phyloP scores from a whole-genome alignment of 2,888 invertebrate species.

The Apotomis betuletana region DNA sequence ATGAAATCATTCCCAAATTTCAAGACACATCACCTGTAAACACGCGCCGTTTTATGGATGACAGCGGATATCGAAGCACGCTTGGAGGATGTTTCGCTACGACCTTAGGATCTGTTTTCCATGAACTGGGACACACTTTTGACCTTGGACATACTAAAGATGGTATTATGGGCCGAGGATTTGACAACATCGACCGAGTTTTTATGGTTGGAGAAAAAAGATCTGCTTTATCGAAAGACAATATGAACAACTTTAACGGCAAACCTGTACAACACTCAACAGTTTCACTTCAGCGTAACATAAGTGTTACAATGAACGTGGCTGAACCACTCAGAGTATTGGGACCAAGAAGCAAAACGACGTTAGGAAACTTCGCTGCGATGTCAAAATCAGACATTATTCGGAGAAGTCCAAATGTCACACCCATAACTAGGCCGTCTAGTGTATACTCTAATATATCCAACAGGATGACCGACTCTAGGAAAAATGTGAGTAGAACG shows the following conservation, averaged over 20 bases:
- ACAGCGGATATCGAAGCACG: slow-evolving; percentile 95
- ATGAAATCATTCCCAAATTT: slow-evolving; percentile 85
- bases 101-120: slow-evolving; percentile 94
- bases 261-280: slow-evolving; percentile 86
- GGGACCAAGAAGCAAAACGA: slow-evolving; percentile 80
- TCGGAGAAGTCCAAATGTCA: slow-evolving; percentile 78
- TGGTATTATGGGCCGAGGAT: slow-evolving; percentile 97
- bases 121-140: slow-evolving; percentile 97
- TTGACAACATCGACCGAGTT: slow-evolving; percentile 91
- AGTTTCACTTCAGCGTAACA: slow-evolving; percentile 83
- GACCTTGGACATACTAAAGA: slow-evolving; percentile 95
- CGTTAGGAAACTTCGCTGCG: slow-evolving; percentile 79
- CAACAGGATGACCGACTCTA: slow-evolving; percentile 75
- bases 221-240: slow-evolving; percentile 73
- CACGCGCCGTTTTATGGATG: slow-evolving; percentile 90
- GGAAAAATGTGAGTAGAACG: slow-evolving; percentile 69
- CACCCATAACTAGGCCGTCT: slow-evolving; percentile 80
- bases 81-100: slow-evolving; percentile 95
- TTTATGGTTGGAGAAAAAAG: slow-evolving; percentile 86
- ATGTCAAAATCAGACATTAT: slow-evolving; percentile 75
- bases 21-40: slow-evolving; percentile 86
- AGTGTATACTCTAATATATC: slow-evolving; percentile 78
- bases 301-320: slow-evolving; percentile 85
- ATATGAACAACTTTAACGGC: slow-evolving; percentile 83
- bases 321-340: slow-evolving; percentile 80